These are phyloP conservation scores for Perdita meconis DNA, from an alignment of 2,888 invertebrate species.

Conservation along the genomic window DNA sequence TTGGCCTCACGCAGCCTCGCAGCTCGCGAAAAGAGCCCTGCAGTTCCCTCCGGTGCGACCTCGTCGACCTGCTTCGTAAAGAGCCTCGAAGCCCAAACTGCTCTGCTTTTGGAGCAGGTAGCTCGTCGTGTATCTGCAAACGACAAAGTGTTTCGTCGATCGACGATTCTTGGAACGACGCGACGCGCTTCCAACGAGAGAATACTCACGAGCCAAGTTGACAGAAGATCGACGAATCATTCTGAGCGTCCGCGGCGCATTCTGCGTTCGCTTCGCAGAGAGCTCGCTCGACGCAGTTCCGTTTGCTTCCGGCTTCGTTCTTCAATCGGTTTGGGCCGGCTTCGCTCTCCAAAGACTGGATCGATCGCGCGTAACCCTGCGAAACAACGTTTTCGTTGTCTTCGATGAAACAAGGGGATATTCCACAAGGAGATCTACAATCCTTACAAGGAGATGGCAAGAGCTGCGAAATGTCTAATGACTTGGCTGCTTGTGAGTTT, in stretches of 20 bases:
- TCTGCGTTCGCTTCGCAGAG: constrained; percentile 95
- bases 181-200: not conserved
- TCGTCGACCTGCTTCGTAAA: constrained; percentile 93
- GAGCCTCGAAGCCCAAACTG: constrained; percentile 90
- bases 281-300: constrained; percentile 88
- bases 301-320: constrained; percentile 93
- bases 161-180: not conserved
- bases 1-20: constrained; percentile 92
- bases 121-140: constrained; percentile 91
- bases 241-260: constrained; percentile 91
- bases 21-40: constrained; percentile 92
- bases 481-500: too few species aligned
- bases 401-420: too few species aligned
- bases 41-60: constrained; percentile 95
- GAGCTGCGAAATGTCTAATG: too few species aligned
- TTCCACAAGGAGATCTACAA: too few species aligned
- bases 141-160: not conserved
- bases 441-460: too few species aligned
- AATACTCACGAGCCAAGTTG: constrained; percentile 96
- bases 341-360: constrained; percentile 83
- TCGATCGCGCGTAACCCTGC: constrained; percentile 93
- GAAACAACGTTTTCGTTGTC: too few species aligned
- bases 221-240: constrained; percentile 91
- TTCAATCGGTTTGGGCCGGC: constrained; percentile 90
- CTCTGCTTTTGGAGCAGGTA: constrained; percentile 91